Evolutionary conservation across 2,113 vertebrate species (phyloP).

Genomic region (Carollia perspicillata): DNA sequence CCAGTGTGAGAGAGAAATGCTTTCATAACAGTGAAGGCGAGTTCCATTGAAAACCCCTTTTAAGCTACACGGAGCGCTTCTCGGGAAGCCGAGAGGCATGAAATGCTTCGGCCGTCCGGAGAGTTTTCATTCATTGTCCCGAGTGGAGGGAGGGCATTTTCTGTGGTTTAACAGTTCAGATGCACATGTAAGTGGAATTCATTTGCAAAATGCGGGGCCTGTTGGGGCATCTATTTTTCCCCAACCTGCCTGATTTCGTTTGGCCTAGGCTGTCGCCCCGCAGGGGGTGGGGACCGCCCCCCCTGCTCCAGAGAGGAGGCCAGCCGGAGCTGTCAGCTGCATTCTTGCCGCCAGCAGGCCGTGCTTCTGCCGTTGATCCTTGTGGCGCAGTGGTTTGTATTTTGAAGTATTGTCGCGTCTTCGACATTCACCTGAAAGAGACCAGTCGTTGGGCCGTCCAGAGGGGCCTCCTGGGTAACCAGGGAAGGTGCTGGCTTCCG

Average conservation of each 20-base stretch:
- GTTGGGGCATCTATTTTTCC: background rate
- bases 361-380: accelerated
- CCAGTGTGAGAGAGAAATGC: slow-evolving; percentile 71
- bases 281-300: background rate
- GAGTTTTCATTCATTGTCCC: slow-evolving; percentile 68
- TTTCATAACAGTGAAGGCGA: slow-evolving; percentile 70
- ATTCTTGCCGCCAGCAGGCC: accelerated
- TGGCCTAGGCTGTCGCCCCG: background rate
- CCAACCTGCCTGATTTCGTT: background rate
- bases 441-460: accelerated
- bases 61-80: slow-evolving; percentile 69
- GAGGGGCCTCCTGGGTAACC: background rate
- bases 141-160: slow-evolving; percentile 44
- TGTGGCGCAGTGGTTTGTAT: no score
- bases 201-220: background rate
- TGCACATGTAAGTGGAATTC: slow-evolving; percentile 57
- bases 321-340: accelerated
- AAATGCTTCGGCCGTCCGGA: slow-evolving; percentile 66
- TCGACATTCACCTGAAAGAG: background rate
- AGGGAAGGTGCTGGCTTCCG: background rate
- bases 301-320: background rate
- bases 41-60: slow-evolving; percentile 64
- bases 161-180: slow-evolving; percentile 53
- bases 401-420: background rate
- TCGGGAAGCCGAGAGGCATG: slow-evolving; percentile 42